phyloP scores from a whole-genome alignment of 2,797 vertebrate species.

The Monodelphis domestica region DNA sequence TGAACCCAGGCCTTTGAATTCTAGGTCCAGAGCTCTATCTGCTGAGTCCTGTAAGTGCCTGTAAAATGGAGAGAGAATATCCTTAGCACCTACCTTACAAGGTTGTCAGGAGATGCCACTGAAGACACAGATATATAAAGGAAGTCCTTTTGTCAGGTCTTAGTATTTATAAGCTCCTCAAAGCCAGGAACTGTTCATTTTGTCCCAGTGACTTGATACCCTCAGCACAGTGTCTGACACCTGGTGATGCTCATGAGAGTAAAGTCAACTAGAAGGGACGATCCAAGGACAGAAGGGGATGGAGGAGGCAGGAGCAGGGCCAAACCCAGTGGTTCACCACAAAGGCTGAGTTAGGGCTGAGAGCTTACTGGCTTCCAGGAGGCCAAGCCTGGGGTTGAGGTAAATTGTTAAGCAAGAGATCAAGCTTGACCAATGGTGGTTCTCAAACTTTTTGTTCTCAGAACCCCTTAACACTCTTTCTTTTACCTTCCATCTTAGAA shows the following conservation, averaged over 20 bases:
- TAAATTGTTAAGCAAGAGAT: neutral
- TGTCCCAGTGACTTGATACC: neutral
- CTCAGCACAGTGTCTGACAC: neutral
- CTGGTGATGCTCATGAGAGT: neutral
- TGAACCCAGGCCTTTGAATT: neutral
- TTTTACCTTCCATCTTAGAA: no score
- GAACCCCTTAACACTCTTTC: neutral
- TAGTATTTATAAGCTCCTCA: neutral
- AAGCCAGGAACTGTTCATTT: neutral
- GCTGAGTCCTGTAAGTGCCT: no score
- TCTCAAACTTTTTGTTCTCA: neutral
- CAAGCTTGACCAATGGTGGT: rapidly evolving
- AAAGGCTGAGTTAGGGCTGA: neutral
- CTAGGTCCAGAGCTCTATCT: neutral
- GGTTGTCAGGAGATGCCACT: neutral
- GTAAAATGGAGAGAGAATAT: no score
- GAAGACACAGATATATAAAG: neutral
- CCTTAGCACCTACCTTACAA: neutral
- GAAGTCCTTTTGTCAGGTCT: neutral
- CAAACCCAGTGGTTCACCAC: neutral
- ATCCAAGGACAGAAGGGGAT: neutral
- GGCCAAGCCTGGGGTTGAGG: neutral
- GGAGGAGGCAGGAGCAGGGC: neutral
- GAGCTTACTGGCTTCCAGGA: neutral
- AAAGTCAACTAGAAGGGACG: neutral